Base-by-base conservation (phyloP, 2,888 invertebrate species). In the Entomobrya multifasciata region DNA sequence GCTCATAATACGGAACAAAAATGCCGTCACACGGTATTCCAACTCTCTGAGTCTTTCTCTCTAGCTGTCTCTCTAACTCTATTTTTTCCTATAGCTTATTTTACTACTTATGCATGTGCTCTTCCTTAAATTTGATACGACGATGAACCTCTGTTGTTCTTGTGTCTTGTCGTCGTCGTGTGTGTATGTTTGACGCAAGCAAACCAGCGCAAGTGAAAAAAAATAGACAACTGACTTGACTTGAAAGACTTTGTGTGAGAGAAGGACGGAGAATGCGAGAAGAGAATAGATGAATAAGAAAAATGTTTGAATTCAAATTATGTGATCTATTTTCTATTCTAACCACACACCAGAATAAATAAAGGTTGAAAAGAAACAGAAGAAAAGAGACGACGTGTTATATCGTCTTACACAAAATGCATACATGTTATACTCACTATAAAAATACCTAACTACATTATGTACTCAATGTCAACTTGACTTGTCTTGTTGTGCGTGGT, bases 101-200 rank as follows among this genome's bases (percentile, higher is more conserved):
- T 6, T 6, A 36, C 36, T 36, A 17, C 52, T 52, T 15, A 17
- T 52, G n/a, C 22, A n/a, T 49, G 52, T 44, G 36, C 47, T 60
- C 60, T 67, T 79, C 47, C 41, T 49, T 49, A 79, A 49, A 65
- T 49, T 80, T 80, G 67, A 72, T 72, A 60, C 81, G 44, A 60
- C 81, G 44, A 57, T 60, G 60, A 81, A 81, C 47, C 81, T 81
- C 47, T 72, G 57, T 60, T 80, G 36, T 57, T 57, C 36, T 36
- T 36, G 36, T 36, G 36, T 36, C 36, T 4, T 36, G 36, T 36
- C 36, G 49, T n/a, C 47, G 70, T n/a, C n/a, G n/a, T n/a, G n/a
- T n/a, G n/a, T n/a, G n/a, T 49, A 70, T 70, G 70, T 70, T 70
- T 81, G 81, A 81, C 81, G 81, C 72, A 81, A 81, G 72, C 70